Percentiles rank a stretch among this genome's conserved stretches.
Evolutionary conservation across 2,113 vertebrate species (phyloP).

Genomic region (Gymnogyps californianus): DNA sequence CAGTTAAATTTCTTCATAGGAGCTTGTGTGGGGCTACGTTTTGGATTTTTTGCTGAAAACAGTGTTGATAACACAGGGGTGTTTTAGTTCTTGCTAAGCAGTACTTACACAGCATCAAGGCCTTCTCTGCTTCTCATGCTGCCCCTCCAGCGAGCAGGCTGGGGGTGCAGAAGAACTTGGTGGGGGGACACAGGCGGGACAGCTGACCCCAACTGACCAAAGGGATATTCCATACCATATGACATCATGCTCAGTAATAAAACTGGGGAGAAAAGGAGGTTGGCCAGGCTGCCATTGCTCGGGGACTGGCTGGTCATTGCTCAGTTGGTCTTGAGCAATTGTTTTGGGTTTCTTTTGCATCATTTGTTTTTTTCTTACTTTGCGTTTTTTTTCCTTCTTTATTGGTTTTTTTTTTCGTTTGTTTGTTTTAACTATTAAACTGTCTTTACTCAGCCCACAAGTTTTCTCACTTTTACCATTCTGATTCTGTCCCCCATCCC

Average conservation of each 20-base stretch:
- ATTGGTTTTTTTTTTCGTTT: too few relatives aligned
- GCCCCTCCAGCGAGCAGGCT: too few relatives aligned
- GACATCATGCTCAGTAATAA: fast-evolving
- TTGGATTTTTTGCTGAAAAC: background rate
- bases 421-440: background rate
- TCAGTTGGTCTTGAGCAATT: fast-evolving
- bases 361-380: too few relatives aligned
- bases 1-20: background rate
- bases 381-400: too few relatives aligned
- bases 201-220: background rate
- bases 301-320: fast-evolving
- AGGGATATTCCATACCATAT: background rate
- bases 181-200: too few relatives aligned
- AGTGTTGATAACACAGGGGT: too few relatives aligned
- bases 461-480: background rate
- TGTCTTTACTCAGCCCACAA: background rate
- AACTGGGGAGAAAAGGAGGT: background rate
- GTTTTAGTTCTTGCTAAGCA: too few relatives aligned
- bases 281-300: background rate
- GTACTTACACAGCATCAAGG: too few relatives aligned
- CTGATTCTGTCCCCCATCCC: background rate
- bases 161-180: too few relatives aligned
- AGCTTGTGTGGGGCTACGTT: background rate
- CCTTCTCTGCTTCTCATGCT: too few relatives aligned
- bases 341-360: background rate